phyloP scores from a whole-genome alignment of 2,888 invertebrate genomes.

The Epinotia demarniana region DNA sequence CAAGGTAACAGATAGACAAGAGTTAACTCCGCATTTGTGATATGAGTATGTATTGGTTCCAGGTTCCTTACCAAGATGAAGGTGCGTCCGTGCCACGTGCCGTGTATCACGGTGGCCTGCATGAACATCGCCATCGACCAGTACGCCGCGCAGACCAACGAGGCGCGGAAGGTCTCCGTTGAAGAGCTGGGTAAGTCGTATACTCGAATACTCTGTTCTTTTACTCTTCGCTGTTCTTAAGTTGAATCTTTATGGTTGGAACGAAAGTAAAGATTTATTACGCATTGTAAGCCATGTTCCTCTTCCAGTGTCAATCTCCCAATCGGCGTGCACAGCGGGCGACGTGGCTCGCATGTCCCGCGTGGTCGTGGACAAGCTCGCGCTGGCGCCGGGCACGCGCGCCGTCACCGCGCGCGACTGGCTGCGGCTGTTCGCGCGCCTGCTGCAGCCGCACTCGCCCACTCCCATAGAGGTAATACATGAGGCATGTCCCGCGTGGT shows the following conservation, averaged over 20 bases:
- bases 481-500: no score
- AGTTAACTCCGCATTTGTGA: no score
- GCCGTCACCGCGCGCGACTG: constrained; percentile 88
- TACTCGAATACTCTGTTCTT: no score
- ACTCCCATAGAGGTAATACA: constrained; percentile 34
- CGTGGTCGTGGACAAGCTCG: constrained; percentile 91
- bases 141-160: constrained; percentile 82
- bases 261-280: no score
- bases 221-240: no score
- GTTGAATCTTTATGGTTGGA: no score
- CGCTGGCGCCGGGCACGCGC: constrained; percentile 82
- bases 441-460: constrained; percentile 72
- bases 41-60: constrained; percentile 14
- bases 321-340: constrained; percentile 93
- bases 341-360: constrained; percentile 95
- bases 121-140: constrained; percentile 94
- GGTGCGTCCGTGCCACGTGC: constrained; percentile 92
- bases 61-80: constrained; percentile 93
- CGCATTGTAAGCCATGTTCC: not conserved
- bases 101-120: constrained; percentile 94
- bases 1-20: no score
- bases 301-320: constrained; percentile 82
- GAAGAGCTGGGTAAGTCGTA: constrained; percentile 86
- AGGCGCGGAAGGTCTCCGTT: constrained; percentile 81
- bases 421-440: constrained; percentile 86